Percentiles rank a stretch among this genome's conserved stretches.
These are phyloP conservation scores for Exocentrus adspersus DNA, from an alignment of 2,888 invertebrate species.

Conservation along the genomic window DNA sequence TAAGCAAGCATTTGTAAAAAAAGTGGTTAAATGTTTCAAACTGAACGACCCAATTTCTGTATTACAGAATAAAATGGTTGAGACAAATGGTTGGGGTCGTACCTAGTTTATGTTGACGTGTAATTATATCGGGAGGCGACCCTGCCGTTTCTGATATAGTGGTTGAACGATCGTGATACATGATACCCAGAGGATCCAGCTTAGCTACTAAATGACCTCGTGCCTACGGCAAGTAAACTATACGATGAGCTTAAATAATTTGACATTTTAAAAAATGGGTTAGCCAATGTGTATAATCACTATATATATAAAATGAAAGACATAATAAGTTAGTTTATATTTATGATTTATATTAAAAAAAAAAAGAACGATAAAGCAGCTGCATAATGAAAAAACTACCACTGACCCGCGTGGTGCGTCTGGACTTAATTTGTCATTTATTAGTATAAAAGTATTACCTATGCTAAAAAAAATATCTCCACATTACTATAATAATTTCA, in stretches of 20 bases:
- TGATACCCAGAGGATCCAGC: constrained; percentile 94
- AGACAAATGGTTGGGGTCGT: constrained; percentile 58
- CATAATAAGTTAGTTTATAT: no score
- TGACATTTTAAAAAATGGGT: no score
- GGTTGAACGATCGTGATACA: constrained; percentile 68
- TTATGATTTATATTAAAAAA: no score
- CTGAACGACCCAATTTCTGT: constrained; percentile 52
- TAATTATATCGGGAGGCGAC: constrained; percentile 69
- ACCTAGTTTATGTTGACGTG: constrained; percentile 73
- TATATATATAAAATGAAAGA: no score
- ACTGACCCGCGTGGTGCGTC: no score
- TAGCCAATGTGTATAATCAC: no score
- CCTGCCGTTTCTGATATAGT: constrained; percentile 66
- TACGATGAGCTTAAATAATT: constrained; percentile 18
- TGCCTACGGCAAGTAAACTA: constrained; percentile 68
- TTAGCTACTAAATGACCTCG: constrained; percentile 94
- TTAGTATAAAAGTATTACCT: no score
- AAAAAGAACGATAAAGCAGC: no score
- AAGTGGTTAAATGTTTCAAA: constrained; percentile 54
- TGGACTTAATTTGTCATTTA: no score
- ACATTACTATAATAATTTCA: no score
- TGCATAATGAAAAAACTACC: no score
- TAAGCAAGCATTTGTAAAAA: constrained; percentile 8
- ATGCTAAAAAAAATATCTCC: no score
- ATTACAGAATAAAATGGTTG: background rate